Evolutionary conservation across 2,888 invertebrate species (phyloP), one percentile per base, ranked within the genome.

Genomic region (Gryllus longicercus): DNA sequence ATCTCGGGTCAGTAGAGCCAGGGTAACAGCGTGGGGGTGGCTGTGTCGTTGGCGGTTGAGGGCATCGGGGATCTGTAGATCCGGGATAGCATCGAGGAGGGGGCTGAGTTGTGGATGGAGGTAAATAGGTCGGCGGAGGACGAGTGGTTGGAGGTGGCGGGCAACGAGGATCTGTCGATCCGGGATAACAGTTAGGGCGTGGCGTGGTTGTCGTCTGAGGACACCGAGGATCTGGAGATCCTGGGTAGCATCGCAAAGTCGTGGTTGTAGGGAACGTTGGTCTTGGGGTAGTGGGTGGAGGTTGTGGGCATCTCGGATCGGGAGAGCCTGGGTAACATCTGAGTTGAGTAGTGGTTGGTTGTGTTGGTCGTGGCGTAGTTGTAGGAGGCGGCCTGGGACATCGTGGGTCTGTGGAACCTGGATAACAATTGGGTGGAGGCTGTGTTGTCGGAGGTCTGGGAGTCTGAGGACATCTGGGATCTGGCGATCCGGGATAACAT

Each of bases 111-210:
- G 82, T 84, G n/a, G 63, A 18, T 14, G 81, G 82, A 51, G 86
- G 85, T 80, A 84, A 85, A 79, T 85, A 85, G 11, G 77, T 74
- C n/a, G 83, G 83, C 50, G 84, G 83, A 18, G 81, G 82, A 8
- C 81, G 63, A 3, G 79, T 78, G 87, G 86, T 77, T 87, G 88
- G 84, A 87, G 80, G 80, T 16, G 80, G 80, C 0, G 86, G 84
- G 78, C 85, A 86, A 76, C 86, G 83, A 50, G 86, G 84, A 80
- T 87, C 87, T 12, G 78, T 83, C 11, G 85, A 85, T 1, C 87
- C 87, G 2, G 87, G 87, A 82, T 85, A 87, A 79, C 88, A 88
- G 5, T 82, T 76, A 8, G 85, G 84, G 51, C 84, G 82, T 50
- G 84, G 78, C 2, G 84, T 79, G 83, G 83, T 63, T 23, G 84